phyloP scores from a whole-genome alignment of 2,888 invertebrate species.

The Mimachlamys varia region DNA sequence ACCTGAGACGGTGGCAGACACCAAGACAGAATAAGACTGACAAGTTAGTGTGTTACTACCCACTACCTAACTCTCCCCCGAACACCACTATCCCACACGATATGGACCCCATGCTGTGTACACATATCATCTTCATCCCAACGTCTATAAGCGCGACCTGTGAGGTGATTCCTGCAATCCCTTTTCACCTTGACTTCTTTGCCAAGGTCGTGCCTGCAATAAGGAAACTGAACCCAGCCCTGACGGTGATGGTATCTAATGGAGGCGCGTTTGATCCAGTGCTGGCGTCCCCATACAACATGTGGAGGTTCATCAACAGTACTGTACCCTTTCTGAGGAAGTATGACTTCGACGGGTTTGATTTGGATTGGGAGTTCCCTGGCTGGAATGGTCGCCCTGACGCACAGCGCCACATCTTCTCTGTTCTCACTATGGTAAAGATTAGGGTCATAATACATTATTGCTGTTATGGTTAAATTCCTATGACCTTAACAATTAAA shows the following conservation, averaged over 20 bases:
- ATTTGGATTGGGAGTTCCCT: conserved; percentile 96
- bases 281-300: conserved; percentile 44
- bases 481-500: too few relatives aligned
- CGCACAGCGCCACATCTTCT: conserved; percentile 63
- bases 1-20: neutral
- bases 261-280: conserved; percentile 46
- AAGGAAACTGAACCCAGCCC: conserved; percentile 49
- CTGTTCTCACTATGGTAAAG: conserved; percentile 54
- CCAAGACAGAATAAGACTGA: neutral
- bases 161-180: neutral
- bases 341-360: conserved; percentile 90
- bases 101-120: conserved; percentile 40
- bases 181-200: conserved; percentile 42
- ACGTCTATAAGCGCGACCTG: neutral
- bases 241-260: conserved; percentile 52
- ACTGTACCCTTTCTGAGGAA: conserved; percentile 54
- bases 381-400: conserved; percentile 54
- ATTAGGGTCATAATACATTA: neutral
- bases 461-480: too few relatives aligned
- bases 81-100: neutral
- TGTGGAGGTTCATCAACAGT: conserved; percentile 51
- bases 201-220: conserved; percentile 43
- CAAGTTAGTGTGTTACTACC: conserved; percentile 43
- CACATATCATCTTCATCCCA: conserved; percentile 47
- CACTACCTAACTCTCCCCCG: neutral